These are phyloP conservation scores for Rhincodon typus DNA, from an alignment of 2,797 vertebrate species.

Conservation along the genomic window DNA sequence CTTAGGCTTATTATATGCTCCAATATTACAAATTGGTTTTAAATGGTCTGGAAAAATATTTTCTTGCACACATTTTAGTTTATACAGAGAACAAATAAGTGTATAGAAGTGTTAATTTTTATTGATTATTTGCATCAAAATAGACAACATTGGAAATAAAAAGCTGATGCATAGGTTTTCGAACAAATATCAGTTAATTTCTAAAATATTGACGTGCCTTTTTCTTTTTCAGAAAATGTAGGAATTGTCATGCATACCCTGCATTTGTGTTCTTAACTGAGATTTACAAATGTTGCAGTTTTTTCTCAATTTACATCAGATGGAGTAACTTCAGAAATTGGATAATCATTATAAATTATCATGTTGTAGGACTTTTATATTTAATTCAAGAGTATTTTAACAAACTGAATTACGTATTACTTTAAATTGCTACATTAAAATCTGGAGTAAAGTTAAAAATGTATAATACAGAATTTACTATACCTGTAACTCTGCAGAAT, in stretches of 20 bases:
- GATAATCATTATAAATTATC: neutral
- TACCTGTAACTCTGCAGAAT: slow-evolving; percentile 72
- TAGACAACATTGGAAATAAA: neutral
- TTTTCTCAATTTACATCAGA: neutral
- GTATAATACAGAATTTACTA: neutral
- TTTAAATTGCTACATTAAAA: neutral
- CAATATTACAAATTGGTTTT: neutral
- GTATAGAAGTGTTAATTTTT: neutral
- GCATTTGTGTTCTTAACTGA: neutral
- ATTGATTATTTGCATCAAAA: neutral
- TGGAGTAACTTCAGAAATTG: neutral
- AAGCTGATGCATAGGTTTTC: neutral
- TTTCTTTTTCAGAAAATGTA: too few relatives aligned
- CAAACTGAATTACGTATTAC: neutral
- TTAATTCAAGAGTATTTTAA: neutral
- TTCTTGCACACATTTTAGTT: neutral
- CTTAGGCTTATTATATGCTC: too few relatives aligned
- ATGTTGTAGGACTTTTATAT: neutral
- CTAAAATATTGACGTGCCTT: neutral
- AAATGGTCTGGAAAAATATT: neutral
- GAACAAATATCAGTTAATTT: neutral
- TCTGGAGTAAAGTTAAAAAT: neutral
- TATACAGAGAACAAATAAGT: neutral
- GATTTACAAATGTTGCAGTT: neutral
- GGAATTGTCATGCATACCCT: neutral